Evolutionary conservation across 2,113 vertebrate species (phyloP).

Genomic region (Podocnemis expansa): DNA sequence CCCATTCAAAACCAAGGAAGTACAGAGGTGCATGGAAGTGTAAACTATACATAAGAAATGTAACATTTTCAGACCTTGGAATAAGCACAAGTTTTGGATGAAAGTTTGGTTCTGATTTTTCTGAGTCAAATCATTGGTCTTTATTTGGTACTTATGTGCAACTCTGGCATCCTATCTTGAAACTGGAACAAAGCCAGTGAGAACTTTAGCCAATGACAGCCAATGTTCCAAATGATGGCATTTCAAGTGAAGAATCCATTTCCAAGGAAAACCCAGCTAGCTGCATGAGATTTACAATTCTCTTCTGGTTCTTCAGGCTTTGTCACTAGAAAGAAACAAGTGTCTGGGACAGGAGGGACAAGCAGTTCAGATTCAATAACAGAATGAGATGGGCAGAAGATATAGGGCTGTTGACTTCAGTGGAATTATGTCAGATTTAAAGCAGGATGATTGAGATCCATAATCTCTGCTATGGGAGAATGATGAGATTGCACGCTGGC

Average conservation of each 20-base stretch:
- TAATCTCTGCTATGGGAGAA: not conserved
- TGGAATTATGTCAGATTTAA: not conserved
- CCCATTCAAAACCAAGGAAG: not conserved
- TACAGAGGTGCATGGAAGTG: not conserved
- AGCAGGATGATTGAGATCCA: not conserved
- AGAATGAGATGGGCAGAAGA: not conserved
- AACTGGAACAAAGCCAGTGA: conserved; percentile 15
- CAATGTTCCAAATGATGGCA: not conserved
- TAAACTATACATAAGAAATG: conserved; percentile 5
- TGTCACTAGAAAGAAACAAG: not conserved
- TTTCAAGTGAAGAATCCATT: not conserved
- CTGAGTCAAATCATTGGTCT: conserved; percentile 41
- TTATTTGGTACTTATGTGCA: not conserved
- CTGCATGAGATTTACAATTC: conserved; percentile 39
- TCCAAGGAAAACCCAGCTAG: not conserved
- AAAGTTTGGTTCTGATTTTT: conserved; percentile 31
- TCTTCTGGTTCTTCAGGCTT: conserved; percentile 26
- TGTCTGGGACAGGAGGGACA: accelerated
- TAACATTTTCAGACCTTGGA: not conserved
- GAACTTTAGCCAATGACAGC: conserved; percentile 6
- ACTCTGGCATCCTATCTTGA: conserved; percentile 3
- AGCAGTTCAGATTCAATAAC: not conserved
- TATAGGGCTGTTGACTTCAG: not conserved
- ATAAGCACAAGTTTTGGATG: conserved; percentile 16
- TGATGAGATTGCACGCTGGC: not conserved